A percentile compares a stretch with the other conserved stretches of the same genome.
Conservation (phyloP, 2,797 vertebrate species). For the Macroramphosus scolopax region DNA sequence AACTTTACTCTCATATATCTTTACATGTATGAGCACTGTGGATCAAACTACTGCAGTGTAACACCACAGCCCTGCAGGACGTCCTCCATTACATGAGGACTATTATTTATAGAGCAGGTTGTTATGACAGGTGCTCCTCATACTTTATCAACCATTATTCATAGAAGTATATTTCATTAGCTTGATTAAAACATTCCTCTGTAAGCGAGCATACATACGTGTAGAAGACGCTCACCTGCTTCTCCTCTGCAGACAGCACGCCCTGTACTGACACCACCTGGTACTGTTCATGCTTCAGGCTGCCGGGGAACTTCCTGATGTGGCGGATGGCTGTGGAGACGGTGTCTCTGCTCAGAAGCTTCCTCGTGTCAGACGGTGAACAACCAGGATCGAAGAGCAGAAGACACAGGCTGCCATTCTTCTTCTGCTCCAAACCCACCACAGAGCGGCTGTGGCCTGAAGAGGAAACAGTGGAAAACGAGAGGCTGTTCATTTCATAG, state of each 20-base stretch:
- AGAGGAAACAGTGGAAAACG: neutral
- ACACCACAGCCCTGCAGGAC: too few relatives aligned
- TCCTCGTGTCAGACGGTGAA: conserved; percentile 80
- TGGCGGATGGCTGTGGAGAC: conserved; percentile 67
- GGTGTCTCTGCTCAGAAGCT: conserved; percentile 75
- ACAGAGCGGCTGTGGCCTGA: conserved; percentile 90
- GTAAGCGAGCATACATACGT: neutral
- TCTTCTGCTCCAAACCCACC: conserved; percentile 90
- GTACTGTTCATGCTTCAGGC: conserved; percentile 90
- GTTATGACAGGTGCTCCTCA: too few relatives aligned
- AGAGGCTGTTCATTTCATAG: neutral
- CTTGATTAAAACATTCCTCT: too few relatives aligned
- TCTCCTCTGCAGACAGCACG: conserved; percentile 83
- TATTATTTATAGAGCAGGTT: too few relatives aligned
- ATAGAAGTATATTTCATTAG: too few relatives aligned
- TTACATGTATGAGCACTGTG: too few relatives aligned
- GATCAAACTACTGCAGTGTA: too few relatives aligned
- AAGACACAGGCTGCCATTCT: conserved; percentile 83
- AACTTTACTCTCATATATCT: too few relatives aligned
- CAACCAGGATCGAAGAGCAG: conserved; percentile 88
- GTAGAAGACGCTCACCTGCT: conserved; percentile 76
- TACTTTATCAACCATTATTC: too few relatives aligned
- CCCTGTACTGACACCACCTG: conserved; percentile 87
- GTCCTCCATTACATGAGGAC: too few relatives aligned
- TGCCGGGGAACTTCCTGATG: conserved; percentile 77